Evolutionary conservation across 2,888 invertebrate species (phyloP).

Genomic region (Pheosia tremula): DNA sequence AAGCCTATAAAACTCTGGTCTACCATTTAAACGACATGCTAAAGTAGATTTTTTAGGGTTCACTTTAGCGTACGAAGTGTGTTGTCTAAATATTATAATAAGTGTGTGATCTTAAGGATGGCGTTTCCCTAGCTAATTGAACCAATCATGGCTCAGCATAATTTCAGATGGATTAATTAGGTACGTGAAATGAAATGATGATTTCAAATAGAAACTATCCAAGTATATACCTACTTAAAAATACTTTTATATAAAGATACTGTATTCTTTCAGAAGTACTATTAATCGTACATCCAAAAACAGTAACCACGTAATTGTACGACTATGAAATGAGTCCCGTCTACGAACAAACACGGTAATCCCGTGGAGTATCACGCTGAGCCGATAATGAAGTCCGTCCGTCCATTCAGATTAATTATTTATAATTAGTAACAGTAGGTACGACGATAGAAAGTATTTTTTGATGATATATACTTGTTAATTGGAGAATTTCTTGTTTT

Average conservation of each 20-base stretch:
- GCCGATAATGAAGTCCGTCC: slow-evolving; percentile 4
- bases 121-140: too few species aligned
- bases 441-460: not conserved
- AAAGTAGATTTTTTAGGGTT: too few species aligned
- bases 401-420: slow-evolving; percentile 4
- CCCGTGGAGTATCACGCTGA: slow-evolving; percentile 2
- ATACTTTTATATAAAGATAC: not conserved
- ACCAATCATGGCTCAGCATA: too few species aligned
- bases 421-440: not conserved
- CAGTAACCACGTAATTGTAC: not conserved
- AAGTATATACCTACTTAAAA: not conserved
- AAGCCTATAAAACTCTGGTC: too few species aligned
- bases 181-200: too few species aligned
- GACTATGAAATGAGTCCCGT: not conserved
- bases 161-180: too few species aligned
- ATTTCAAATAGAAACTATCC: not conserved
- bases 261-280: not conserved
- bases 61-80: too few species aligned
- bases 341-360: not conserved
- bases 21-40: too few species aligned
- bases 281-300: not conserved
- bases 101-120: too few species aligned
- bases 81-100: too few species aligned
- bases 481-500: not conserved
- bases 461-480: not conserved